These are phyloP conservation scores for Anoplius nigerrimus DNA, from an alignment of 2,888 invertebrate species.

Conservation along the genomic window DNA sequence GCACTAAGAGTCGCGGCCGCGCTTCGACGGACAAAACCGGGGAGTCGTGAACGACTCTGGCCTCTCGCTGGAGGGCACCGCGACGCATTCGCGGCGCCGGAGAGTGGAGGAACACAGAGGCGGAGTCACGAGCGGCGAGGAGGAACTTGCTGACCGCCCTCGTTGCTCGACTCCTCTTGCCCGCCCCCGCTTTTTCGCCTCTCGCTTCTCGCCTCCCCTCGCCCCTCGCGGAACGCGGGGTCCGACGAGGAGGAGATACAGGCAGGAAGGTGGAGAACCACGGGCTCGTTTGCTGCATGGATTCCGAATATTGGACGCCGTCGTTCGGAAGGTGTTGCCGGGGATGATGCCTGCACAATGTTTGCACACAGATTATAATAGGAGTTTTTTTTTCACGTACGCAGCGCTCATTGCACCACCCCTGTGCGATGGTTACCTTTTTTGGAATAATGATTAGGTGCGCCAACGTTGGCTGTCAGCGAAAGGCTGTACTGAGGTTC, in stretches of 20 bases:
- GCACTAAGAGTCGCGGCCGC: conserved; percentile 2
- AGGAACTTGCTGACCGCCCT: conserved; percentile 44
- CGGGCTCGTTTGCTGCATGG: no score
- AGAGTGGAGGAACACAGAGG: conserved; percentile 33
- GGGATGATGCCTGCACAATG: no score
- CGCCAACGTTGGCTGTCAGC: no score
- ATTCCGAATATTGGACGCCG: no score
- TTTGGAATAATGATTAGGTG: no score
- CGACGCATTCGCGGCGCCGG: neutral
- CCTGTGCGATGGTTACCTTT: no score
- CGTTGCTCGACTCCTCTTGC: conserved; percentile 18
- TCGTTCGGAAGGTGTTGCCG: no score
- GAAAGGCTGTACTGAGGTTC: no score
- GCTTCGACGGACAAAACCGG: neutral
- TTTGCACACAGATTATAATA: no score
- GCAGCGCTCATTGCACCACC: no score
- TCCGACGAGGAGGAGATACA: conserved; percentile 1
- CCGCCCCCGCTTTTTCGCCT: neutral
- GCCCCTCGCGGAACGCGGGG: conserved; percentile 6
- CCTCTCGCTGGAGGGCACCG: no score
- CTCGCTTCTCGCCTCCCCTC: conserved; percentile 21
- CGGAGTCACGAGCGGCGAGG: conserved; percentile 42
- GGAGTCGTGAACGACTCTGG: neutral
- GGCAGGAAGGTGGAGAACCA: neutral
- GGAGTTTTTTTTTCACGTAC: no score